Percentiles rank a stretch among this genome's conserved stretches.
Conservation (phyloP, 2,113 vertebrate species). For the Cynocephalus volans region DNA sequence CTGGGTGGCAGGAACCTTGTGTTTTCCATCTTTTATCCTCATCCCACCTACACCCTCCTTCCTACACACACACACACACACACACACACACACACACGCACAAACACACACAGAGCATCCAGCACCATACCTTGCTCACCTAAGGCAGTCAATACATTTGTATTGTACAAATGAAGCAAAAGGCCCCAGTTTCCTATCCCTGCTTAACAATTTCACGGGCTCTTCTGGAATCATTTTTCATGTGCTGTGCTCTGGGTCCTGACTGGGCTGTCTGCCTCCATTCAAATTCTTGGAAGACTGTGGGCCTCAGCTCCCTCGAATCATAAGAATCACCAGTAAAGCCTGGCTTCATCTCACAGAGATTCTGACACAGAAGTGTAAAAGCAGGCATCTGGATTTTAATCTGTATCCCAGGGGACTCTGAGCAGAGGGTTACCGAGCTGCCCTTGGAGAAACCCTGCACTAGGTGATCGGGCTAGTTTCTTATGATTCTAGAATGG, state of each 20-base stretch:
- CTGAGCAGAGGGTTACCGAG: not conserved
- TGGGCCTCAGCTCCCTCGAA: not conserved
- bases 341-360: not conserved
- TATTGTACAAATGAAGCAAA: not conserved
- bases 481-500: not conserved
- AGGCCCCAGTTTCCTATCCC: not conserved
- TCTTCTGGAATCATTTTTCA: not conserved
- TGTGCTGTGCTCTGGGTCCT: rapidly evolving
- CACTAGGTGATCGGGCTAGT: not conserved
- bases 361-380: not conserved
- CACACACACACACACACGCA: not conserved
- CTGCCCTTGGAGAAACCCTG: not conserved
- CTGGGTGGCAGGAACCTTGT: not conserved
- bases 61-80: not conserved
- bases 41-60: not conserved
- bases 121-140: not conserved
- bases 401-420: not conserved
- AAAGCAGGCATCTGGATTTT: not conserved
- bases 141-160: not conserved
- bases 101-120: too few relatives aligned
- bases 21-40: not conserved
- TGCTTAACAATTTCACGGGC: not conserved
- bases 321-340: not conserved
- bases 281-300: not conserved
- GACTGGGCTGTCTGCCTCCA: not conserved